Evolutionary conservation across 2,888 invertebrate genomes (phyloP), one percentile per base, ranked within the genome.

Genomic region (Esperia sulphurella): DNA sequence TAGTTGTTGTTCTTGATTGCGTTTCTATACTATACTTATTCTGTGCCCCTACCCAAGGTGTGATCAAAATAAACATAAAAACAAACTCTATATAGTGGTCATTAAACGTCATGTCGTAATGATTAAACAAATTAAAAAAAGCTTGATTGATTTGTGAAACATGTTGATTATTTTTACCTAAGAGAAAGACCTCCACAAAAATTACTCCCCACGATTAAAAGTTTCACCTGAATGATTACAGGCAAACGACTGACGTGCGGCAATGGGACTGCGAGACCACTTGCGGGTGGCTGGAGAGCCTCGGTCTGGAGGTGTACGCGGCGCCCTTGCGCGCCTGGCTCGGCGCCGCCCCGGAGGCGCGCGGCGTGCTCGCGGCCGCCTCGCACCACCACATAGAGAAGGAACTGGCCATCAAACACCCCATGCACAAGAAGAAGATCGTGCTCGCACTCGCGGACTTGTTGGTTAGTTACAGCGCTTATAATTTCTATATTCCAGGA

Each of bases 401-500:
- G 68, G 96, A 97, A 70, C 83, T 97, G 8, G 94, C 92, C 46
- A 91, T 97, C 41, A 96, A 96, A 79, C 94, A 97, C 71, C 91
- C 94, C 0, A 87, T 99, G 63, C 98, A 99, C 71, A 92, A 95
- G 55, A 99, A 99, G 90, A 98, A 99, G 81, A 92, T 99, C 31
- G 91, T 95, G 42, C 83, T 98, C 50, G 94, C 94, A 0, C 78
- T 95, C 8, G 91, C 92, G 8, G 94, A 94, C 63, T 68, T 93
- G 28, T 84, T 92, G 66, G 90, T 90, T 35, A 70, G 71, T 61
- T 21, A 5, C 5, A n/a, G n/a, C n/a, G n/a, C 21, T 21, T 21
- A 21, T 21, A 21, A 3, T 3, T 3, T 21, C 21, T 21, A 21
- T n/a, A n/a, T n/a, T n/a, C n/a, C n/a, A n/a, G n/a, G n/a, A n/a